phyloP scores from a whole-genome alignment of 2,113 vertebrate species.

The Ochotona princeps region DNA sequence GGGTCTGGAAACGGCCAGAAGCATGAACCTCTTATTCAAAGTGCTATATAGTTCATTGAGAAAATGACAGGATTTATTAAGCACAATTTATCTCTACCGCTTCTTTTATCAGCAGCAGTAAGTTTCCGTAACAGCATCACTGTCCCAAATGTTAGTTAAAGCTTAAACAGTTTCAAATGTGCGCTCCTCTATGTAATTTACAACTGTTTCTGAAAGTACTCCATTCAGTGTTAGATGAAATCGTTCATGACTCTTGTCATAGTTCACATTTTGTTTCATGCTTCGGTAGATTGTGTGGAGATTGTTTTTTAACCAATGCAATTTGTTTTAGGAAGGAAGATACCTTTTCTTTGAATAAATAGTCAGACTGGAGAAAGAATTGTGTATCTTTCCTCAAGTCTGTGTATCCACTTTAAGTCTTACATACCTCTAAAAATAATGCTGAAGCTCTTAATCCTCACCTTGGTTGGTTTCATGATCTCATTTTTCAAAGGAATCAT shows the following conservation, averaged over 20 bases:
- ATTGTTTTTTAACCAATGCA: slow-evolving; percentile 69
- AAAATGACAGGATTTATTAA: slow-evolving; percentile 71
- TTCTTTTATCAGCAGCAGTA: slow-evolving; percentile 59
- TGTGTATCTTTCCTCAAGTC: neutral
- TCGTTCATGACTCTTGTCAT: slow-evolving; percentile 35
- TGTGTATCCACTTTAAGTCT: neutral
- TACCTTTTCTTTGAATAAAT: slow-evolving; percentile 51
- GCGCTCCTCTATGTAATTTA: slow-evolving; percentile 68
- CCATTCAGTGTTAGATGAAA: slow-evolving; percentile 47
- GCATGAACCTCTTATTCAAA: slow-evolving; percentile 44
- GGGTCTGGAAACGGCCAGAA: neutral
- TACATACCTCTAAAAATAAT: neutral
- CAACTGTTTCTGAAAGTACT: slow-evolving; percentile 50
- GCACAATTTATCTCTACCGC: slow-evolving; percentile 47
- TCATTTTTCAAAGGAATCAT: neutral
- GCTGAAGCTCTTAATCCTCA: neutral
- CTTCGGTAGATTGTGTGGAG: slow-evolving; percentile 57
- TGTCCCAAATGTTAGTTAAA: slow-evolving; percentile 73
- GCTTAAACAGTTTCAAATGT: slow-evolving; percentile 52
- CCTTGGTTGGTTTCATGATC: neutral
- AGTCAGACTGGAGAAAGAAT: slow-evolving; percentile 8
- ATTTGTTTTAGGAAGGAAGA: slow-evolving; percentile 59
- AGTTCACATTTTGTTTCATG: slow-evolving; percentile 67
- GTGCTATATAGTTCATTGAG: slow-evolving; percentile 63
- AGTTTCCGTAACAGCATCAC: slow-evolving; percentile 63